A percentile compares a stretch with the other conserved stretches of the same genome.
Evolutionary conservation across 2,797 vertebrate species (phyloP).

Genomic region (Halcyon chelicuti): DNA sequence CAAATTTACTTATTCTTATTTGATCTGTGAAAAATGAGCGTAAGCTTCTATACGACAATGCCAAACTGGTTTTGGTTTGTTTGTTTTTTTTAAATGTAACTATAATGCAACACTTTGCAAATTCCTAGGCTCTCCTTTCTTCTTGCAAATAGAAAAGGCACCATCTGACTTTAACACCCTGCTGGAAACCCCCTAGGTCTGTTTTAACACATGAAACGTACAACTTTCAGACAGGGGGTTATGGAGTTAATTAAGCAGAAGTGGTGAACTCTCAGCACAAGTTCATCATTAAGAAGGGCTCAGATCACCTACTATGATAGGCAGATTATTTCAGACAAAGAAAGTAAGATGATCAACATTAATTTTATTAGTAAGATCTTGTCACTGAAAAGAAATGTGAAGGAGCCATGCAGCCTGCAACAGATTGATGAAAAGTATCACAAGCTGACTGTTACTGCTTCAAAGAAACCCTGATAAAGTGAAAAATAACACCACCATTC

Average conservation of each 20-base stretch:
- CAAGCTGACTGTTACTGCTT: background rate
- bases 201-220: background rate
- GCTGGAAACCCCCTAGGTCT: background rate
- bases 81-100: background rate
- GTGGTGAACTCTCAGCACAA: background rate
- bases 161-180: background rate
- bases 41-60: background rate
- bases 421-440: background rate
- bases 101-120: background rate
- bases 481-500: background rate
- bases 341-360: background rate
- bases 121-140: background rate
- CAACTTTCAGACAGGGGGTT: background rate
- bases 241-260: conserved; percentile 23
- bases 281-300: background rate
- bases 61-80: background rate
- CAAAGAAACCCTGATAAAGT: background rate
- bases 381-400: background rate
- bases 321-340: background rate
- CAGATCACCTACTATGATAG: background rate
- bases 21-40: conserved; percentile 23
- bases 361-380: conserved; percentile 3
- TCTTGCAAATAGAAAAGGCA: background rate
- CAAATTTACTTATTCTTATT: conserved; percentile 42
- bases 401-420: background rate